Evolutionary conservation across 1,140 invertebrate genomes (phyloP), one percentile per base, ranked within the genome.

Genomic region (Eriosoma lanigerum): DNA sequence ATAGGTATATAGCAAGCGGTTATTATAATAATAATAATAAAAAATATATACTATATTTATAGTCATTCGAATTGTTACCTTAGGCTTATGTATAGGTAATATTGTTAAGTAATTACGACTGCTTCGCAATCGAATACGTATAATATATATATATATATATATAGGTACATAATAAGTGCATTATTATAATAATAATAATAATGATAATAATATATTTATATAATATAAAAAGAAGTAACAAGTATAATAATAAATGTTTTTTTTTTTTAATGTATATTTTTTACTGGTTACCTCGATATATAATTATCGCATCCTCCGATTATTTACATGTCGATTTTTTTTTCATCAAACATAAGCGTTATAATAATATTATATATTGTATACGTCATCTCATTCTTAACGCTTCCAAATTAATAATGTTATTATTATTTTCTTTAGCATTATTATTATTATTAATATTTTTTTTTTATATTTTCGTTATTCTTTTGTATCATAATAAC

Each of bases 11-110:
- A 32, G 29, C 60, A 19, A 38, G 19, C 60, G 24, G 17, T 52
- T 50, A 32, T 48, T 17, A 75, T 75, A 21, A 52, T 73, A 52
- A 15, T 29, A 54, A 73, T 75, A 54, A 17, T 56, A 46, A 56
- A 32, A 73, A 29, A 54, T 29, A 29, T 52, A 52, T 54, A 32
- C 17, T 21, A 32, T 75, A 32, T 75, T 54, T 75, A 32, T 75
- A 75, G 72, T 75, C 72, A 75, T 56, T 75, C 52, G 72, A 56
- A 75, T n/a, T 58, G 72, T 75, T 75, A 75, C 72, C 72, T 75
- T 75, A 75, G 72, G 29, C 72, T 58, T 75, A 73, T 54, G 26
- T 12, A 73, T 75, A 56, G 52, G 72, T 75, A 75, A 75, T 75
- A 75, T 44, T 56, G 29, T 75, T 75, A 75, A 58, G 29, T 75